Conservation (phyloP, 2,113 vertebrate genomes). For the Nycticorax nycticorax region DNA sequence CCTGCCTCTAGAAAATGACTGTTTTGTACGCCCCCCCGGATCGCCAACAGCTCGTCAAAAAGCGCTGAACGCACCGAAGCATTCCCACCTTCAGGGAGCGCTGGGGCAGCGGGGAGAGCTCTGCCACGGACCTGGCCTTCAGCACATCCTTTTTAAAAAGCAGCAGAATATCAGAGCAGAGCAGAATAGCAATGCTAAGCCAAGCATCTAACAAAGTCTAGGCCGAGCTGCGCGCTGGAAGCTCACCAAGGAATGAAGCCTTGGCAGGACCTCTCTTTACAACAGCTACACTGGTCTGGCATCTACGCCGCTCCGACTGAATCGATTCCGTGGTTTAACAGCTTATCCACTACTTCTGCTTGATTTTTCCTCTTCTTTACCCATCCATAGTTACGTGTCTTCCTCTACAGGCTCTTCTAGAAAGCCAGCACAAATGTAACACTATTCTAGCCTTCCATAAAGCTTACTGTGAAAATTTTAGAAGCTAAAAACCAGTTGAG, state of each 20-base stretch:
- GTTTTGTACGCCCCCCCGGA: background rate
- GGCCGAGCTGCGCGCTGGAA: background rate
- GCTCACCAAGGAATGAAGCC: background rate
- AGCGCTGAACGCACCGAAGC: accelerated
- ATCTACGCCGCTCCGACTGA: background rate
- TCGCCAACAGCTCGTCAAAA: accelerated
- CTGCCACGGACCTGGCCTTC: background rate
- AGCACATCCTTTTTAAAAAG: background rate
- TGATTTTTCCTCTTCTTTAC: background rate
- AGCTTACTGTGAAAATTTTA: background rate
- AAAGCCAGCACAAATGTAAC: background rate
- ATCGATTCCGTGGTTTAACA: background rate
- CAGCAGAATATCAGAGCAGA: background rate
- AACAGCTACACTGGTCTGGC: background rate
- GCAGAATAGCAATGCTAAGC: accelerated
- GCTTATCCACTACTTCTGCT: background rate
- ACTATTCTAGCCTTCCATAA: accelerated
- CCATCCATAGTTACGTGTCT: accelerated
- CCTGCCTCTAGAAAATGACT: background rate
- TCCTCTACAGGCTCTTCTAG: background rate
- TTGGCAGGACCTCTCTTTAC: background rate
- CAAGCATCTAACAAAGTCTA: no score
- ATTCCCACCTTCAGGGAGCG: no score
- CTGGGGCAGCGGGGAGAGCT: background rate
- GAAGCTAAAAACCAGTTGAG: background rate